Percentiles rank a stretch among this genome's conserved stretches.
Conservation (phyloP, 1,140 invertebrate genomes). For the Drosophila hydei region DNA sequence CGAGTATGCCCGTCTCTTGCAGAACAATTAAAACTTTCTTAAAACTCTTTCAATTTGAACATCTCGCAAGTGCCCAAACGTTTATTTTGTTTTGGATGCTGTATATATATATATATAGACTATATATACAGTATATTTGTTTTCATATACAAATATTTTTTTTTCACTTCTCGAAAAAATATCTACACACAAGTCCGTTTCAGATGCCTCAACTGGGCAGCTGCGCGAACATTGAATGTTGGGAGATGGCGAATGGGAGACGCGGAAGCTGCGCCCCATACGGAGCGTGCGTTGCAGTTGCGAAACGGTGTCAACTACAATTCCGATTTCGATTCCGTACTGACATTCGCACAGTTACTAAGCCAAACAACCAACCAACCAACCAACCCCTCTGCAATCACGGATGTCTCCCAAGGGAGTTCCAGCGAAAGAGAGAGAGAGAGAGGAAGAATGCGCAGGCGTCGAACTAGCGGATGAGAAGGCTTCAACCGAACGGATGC, state of each 20-base stretch:
- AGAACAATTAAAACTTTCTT: background rate
- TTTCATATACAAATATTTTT: slow-evolving; percentile 10
- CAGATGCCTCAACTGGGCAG: slow-evolving; percentile 46
- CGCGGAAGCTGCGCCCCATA: slow-evolving; percentile 39
- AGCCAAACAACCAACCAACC: slow-evolving; percentile 28
- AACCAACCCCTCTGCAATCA: slow-evolving; percentile 26
- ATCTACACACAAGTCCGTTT: slow-evolving; percentile 66
- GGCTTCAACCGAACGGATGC: slow-evolving; percentile 40
- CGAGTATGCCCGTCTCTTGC: background rate
- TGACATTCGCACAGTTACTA: slow-evolving; percentile 72
- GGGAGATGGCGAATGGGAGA: slow-evolving; percentile 16
- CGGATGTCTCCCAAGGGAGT: slow-evolving; percentile 34
- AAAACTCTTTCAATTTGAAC: background rate
- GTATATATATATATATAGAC: no score
- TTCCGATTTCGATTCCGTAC: slow-evolving; percentile 42
- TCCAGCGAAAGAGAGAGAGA: slow-evolving; percentile 3
- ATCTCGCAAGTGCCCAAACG: background rate
- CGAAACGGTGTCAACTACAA: slow-evolving; percentile 76
- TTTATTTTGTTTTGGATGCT: no score
- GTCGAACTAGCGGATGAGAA: slow-evolving; percentile 40
- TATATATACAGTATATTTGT: slow-evolving; percentile 5
- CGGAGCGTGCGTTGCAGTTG: slow-evolving; percentile 68
- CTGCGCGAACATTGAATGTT: slow-evolving; percentile 54
- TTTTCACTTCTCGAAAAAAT: slow-evolving; percentile 64
- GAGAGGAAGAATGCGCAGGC: slow-evolving; percentile 47